Base-by-base conservation (phyloP, 2,113 vertebrate genomes). In the Vidua chalybeata region DNA sequence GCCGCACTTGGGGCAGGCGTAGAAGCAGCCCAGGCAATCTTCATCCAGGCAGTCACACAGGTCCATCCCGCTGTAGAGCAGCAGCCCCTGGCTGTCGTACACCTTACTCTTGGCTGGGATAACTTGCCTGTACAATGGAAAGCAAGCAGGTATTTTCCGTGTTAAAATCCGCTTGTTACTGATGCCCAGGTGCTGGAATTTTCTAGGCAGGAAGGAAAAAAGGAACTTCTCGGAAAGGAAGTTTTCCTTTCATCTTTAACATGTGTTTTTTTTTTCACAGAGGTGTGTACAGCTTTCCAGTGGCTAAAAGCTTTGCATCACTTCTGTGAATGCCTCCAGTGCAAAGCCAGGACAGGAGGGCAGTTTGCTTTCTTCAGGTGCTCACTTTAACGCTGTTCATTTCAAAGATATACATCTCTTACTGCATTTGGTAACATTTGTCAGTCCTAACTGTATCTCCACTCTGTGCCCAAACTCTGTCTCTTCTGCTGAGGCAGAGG, bases 21-120 rank as follows among this genome's bases (percentile, higher is more conserved):
- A 99, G 98, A 99, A 99, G 83, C 99, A 99, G 22, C 99, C 99
- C 96, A 99, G 97, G 55, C 99, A 99, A 10, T 99, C 99, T 48
- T 98, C 98, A 7, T 99, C 99, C 18, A 99, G 98, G 71, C 99
- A 99, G 95, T 99, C 99, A 4, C 99, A 99, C 94, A 99, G 98
- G 97, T 99, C 99, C 96, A 98, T 98, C 33, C 98, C 98, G 16
- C 98, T 99, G 88, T 97, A 98, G 11, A 99, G 98, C 39, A 99
- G 98, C 6, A 98, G 98, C 6, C 99, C 99, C 66, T 98, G 98
- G 97, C 95, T 97, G 79, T 99, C 99, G 3, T 99, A 99, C 81
- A 99, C 99, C 93, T 98, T 99, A 78, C 98, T 99, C 97, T 99
- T 99, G 31, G 98, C 97, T 7, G 98, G 98, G 8, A 98, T 77